These are phyloP conservation scores for Gallinago media DNA, from an alignment of 2,113 vertebrate species.

Conservation along the genomic window DNA sequence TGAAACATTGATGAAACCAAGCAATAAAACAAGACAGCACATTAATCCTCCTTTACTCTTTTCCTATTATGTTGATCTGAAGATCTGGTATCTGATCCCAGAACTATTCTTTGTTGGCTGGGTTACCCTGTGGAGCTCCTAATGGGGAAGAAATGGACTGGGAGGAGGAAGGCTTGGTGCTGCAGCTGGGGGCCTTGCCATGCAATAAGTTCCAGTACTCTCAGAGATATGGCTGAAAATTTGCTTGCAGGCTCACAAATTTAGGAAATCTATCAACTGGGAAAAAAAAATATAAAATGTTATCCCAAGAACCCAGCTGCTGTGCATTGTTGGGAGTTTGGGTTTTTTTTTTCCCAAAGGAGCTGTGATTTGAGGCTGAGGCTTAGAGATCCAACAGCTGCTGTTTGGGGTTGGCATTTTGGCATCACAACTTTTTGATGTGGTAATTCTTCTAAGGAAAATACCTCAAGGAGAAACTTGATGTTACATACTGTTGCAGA, in stretches of 20 bases:
- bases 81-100: background rate
- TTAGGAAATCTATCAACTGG: background rate
- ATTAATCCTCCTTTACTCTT: background rate
- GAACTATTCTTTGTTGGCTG: background rate
- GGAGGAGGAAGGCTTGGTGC: background rate
- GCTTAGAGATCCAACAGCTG: background rate
- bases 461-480: background rate
- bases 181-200: background rate
- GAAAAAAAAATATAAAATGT: background rate
- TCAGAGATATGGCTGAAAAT: background rate
- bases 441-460: background rate
- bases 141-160: fast-evolving
- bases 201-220: fast-evolving
- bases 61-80: background rate
- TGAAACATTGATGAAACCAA: background rate
- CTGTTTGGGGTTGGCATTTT: background rate
- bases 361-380: background rate
- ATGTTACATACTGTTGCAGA: background rate
- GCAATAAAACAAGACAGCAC: background rate
- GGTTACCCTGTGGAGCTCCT: background rate
- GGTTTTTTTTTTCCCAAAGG: background rate
- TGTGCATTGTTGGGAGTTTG: background rate
- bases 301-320: background rate
- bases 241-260: background rate
- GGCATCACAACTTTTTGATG: background rate